Evolutionary conservation across 2,797 vertebrate species (phyloP).

Genomic region (Diceros bicornis): DNA sequence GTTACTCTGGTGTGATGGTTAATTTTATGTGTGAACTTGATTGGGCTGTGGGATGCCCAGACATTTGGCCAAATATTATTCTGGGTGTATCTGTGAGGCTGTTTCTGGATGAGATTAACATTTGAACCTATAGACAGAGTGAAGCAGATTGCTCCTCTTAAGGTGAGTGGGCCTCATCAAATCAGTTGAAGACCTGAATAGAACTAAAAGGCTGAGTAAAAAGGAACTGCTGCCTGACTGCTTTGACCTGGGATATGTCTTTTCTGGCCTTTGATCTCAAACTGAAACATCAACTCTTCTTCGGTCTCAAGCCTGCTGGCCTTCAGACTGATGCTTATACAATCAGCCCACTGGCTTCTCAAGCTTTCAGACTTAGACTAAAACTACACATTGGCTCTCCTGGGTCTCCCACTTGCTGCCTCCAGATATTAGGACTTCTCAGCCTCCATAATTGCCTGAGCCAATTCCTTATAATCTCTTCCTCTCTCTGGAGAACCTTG

Average conservation of each 20-base stretch:
- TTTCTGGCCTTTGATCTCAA: neutral
- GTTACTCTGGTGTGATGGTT: neutral
- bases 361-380: neutral
- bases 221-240: neutral
- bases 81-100: neutral
- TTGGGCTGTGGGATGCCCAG: neutral
- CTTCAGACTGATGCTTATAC: neutral
- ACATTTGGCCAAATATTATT: conserved; percentile 23
- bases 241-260: neutral
- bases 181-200: neutral
- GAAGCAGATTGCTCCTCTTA: neutral
- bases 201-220: neutral
- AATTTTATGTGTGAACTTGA: conserved; percentile 38
- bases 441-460: neutral
- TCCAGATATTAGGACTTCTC: neutral
- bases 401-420: neutral
- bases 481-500: neutral
- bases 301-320: neutral
- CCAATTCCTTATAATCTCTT: neutral
- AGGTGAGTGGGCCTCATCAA: neutral
- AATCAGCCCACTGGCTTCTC: neutral
- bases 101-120: conserved; percentile 34
- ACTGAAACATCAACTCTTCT: neutral
- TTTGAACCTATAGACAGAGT: neutral
- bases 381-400: neutral